Evolutionary conservation across 2,888 invertebrate species (phyloP).

Genomic region (Suillia variegata): DNA sequence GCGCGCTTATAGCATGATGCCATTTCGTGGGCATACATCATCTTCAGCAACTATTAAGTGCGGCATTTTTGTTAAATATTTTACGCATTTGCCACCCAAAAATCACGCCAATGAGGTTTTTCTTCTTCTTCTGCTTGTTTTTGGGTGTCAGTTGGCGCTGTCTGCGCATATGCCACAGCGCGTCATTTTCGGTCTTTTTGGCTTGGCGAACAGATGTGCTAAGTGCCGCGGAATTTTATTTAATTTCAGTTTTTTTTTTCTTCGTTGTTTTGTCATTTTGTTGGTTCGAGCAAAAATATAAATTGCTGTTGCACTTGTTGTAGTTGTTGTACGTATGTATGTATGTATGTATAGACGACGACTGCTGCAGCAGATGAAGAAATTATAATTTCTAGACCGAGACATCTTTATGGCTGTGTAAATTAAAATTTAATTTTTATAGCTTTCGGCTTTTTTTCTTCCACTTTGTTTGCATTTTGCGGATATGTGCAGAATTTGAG

Average conservation of each 20-base stretch:
- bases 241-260: conserved; percentile 15
- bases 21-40: conserved; percentile 15
- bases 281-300: too few relatives aligned
- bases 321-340: conserved; percentile 2
- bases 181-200: neutral
- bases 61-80: conserved; percentile 36
- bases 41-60: conserved; percentile 28
- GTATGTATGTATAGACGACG: neutral
- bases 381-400: conserved; percentile 55
- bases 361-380: conserved; percentile 26
- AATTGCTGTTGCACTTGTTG: conserved; percentile 3
- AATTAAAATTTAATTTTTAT: conserved; percentile 16
- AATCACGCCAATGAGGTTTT: conserved; percentile 28
- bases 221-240: conserved; percentile 27
- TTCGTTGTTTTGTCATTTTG: conserved; percentile 4
- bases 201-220: conserved; percentile 28
- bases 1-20: too few relatives aligned
- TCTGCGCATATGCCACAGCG: conserved; percentile 3
- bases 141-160: neutral
- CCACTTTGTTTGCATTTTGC: neutral
- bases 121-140: neutral
- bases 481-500: too few relatives aligned
- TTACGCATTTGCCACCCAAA: conserved; percentile 40
- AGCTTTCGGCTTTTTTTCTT: neutral
- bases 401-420: conserved; percentile 44